Conservation (phyloP, 2,888 invertebrate species). For the Callyntrura sp. region DNA sequence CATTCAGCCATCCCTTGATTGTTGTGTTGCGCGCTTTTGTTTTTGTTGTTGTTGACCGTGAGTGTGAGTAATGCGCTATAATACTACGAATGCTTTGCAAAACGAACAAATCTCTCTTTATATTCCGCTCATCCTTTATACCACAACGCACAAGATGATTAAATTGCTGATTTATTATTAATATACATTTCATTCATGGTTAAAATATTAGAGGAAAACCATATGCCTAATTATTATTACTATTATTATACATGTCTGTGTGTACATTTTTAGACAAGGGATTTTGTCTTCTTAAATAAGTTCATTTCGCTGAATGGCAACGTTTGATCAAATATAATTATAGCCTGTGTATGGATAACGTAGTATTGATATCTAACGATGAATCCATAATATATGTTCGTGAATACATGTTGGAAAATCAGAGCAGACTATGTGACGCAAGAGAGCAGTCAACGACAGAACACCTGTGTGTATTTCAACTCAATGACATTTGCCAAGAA, state of each 20-base stretch:
- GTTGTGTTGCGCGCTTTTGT: slow-evolving; percentile 49
- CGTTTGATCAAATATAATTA: slow-evolving; percentile 37
- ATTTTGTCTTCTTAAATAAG: slow-evolving; percentile 16
- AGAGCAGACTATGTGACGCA: slow-evolving; percentile 77
- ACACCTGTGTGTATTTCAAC: slow-evolving; percentile 72
- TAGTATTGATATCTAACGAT: not conserved
- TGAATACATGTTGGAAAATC: slow-evolving; percentile 52
- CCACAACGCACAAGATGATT: slow-evolving; percentile 23
- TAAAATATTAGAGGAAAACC: not conserved
- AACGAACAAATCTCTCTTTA: slow-evolving; percentile 10
- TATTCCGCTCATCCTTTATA: not conserved
- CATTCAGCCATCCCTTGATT: slow-evolving; percentile 1
- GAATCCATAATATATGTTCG: too few relatives aligned
- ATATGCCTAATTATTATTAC: slow-evolving; percentile 10
- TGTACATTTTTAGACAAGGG: not conserved
- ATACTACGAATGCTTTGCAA: not conserved
- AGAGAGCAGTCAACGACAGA: slow-evolving; percentile 56
- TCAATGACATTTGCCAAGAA: slow-evolving; percentile 79
- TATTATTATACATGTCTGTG: not conserved
- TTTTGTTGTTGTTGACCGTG: slow-evolving; percentile 68
- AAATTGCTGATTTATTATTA: slow-evolving; percentile 59
- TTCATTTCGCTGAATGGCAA: slow-evolving; percentile 13
- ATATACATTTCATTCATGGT: slow-evolving; percentile 38
- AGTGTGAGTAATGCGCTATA: slow-evolving; percentile 42
- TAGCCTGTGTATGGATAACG: not conserved